Evolutionary conservation across 2,888 invertebrate species (phyloP), one percentile per base, ranked within the genome.

Genomic region (Xylocampa areola): DNA sequence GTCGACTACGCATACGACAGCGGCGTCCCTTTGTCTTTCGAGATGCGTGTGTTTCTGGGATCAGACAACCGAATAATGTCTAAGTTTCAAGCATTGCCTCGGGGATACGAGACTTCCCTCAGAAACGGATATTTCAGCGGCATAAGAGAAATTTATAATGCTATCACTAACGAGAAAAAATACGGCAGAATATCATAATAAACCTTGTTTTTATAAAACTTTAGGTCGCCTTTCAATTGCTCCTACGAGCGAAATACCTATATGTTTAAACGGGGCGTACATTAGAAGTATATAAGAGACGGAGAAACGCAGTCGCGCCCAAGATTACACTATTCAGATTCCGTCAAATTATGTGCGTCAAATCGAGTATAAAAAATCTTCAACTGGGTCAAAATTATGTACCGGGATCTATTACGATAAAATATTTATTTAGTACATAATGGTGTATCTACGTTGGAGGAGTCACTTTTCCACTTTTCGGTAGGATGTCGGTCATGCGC

Each of bases 361-460:
- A 80, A 82, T 80, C 64, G 71, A 69, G 79, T 66, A 76, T 81
- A 80, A 83, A 85, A 71, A 83, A 82, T 82, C 65, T 79, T 81
- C 67, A 88, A 84, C 74, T 85, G 68, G 86, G 87, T 85, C 86
- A 86, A 86, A 88, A 87, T 88, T 81, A 87, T 89, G 83, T 89
- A 82, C 81, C 65, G 69, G 73, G 78, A 82, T 77, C 84, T 90
- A 88, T 89, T 86, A 82, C 81, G 86, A 84, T 88, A 90, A 87
- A 90, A 89, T 92, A 92, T 92, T 92, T 93, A 89, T 92, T 91
- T 91, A 92, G 89, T 92, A 94, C 85, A 93, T 93, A 93, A 90
- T 88, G 88, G 85, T 90, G 84, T 91, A 91, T 90, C 88, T 93
- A 88, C 85, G 85, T 85, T 90, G 92, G 90, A 94, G 93, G 93